A percentile compares a stretch with the other conserved stretches of the same genome.
Evolutionary conservation across 2,113 vertebrate species (phyloP).

Genomic region (Zosterops borbonicus): DNA sequence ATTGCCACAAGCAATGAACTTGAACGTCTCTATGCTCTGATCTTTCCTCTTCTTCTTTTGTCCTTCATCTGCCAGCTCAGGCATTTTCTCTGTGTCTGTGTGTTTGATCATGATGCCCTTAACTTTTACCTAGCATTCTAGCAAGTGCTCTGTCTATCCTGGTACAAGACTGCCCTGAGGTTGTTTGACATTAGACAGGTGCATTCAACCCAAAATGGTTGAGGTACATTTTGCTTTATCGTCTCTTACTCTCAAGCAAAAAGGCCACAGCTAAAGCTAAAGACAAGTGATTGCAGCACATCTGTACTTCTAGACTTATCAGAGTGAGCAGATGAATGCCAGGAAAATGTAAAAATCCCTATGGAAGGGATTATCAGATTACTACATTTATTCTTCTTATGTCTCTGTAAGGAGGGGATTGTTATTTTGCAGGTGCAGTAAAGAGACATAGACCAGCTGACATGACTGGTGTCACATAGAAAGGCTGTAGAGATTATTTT

Average conservation of each 20-base stretch:
- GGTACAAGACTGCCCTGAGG: neutral
- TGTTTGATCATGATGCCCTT: neutral
- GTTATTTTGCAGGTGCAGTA: neutral
- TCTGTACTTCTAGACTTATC: neutral
- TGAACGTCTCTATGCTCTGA: neutral
- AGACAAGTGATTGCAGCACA: neutral
- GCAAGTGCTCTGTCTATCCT: neutral
- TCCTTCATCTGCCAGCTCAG: conserved; percentile 26
- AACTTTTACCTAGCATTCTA: neutral
- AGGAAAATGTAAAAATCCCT: neutral
- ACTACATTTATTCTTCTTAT: neutral
- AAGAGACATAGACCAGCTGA: neutral
- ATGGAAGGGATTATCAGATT: neutral
- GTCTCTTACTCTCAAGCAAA: neutral
- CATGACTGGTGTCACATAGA: neutral
- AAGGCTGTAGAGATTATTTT: neutral
- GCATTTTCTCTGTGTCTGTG: neutral
- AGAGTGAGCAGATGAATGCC: neutral
- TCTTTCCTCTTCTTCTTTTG: conserved; percentile 5
- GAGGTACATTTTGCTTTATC: neutral
- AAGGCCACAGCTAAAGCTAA: neutral
- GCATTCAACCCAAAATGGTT: neutral
- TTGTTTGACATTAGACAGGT: neutral
- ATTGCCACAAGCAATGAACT: neutral
- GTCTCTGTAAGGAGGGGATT: neutral